Base-by-base conservation (phyloP, 2,797 vertebrate species). In the Cephalopachus bancanus region DNA sequence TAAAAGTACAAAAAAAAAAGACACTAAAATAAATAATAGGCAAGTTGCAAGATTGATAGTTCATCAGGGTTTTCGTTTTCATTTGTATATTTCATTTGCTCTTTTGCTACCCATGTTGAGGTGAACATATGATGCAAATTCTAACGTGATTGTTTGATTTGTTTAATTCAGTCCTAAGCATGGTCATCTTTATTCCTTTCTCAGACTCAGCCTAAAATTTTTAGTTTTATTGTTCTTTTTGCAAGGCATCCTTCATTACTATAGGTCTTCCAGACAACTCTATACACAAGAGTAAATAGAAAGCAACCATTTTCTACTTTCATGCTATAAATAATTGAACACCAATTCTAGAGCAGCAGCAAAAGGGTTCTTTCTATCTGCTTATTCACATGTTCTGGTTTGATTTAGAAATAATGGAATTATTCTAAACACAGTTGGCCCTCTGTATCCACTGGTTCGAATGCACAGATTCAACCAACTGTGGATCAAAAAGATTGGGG, bases 241-340 rank as follows among this genome's bases (percentile, higher is more conserved):
- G 15, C 5, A 11, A 24, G 37, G 57, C 12, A 11, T 15, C n/a
- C 24, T 44, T 30, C 83, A 16, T 5, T 17, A 60, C 49, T 37
- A 69, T 49, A 15, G 51, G 17, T n/a, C 57, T 44, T 26, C 85
- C 7, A 16, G 49, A 33, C 76, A 71, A 10, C 9, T 9, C 8
- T 10, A 1, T 0, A 6, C n/a, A 9, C 6, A 20, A 7, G 17
- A 72, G 5, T 24, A 26, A 14, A 5, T 2, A n/a, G 49, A 28
- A 79, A 51, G 16, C 37, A 20, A 10, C 51, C 53, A 0, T 5
- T 22, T 80, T 62, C 79, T 67, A 26, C 53, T 19, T 5, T 64
- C 24, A 2, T 12, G 10, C 20, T 62, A 5, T n/a, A 20, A 93
- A 3, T 30, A 33, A 51, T 20, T 19, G n/a, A 51, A 20, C n/a